Evolutionary conservation across 2,113 vertebrate genomes (phyloP).

Genomic region (Albula goreensis): DNA sequence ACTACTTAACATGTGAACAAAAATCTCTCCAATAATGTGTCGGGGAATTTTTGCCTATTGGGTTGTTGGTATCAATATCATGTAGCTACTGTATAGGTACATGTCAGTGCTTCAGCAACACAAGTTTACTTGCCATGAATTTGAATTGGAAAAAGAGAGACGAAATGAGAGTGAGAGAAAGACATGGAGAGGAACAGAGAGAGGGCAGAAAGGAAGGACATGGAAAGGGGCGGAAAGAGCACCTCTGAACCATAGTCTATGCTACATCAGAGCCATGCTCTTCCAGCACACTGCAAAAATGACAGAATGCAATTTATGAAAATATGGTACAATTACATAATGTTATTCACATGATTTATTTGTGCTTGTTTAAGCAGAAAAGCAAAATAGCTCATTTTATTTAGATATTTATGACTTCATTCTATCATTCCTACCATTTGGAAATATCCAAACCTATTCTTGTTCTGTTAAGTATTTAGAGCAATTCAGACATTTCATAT

Average conservation of each 20-base stretch:
- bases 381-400: conserved; percentile 66
- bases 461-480: too few relatives aligned
- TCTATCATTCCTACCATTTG: conserved; percentile 70
- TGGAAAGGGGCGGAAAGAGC: neutral
- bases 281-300: neutral
- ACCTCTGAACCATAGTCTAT: too few relatives aligned
- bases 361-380: conserved; percentile 68
- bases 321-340: conserved; percentile 56
- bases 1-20: too few relatives aligned
- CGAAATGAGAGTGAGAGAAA: neutral
- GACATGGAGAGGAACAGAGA: neutral
- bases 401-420: conserved; percentile 68
- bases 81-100: too few relatives aligned
- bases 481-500: too few relatives aligned
- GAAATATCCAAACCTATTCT: conserved; percentile 68
- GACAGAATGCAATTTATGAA: neutral
- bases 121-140: too few relatives aligned
- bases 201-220: neutral
- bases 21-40: too few relatives aligned
- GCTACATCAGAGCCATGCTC: too few relatives aligned
- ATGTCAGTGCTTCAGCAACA: too few relatives aligned
- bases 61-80: too few relatives aligned
- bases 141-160: neutral
- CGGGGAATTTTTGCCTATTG: too few relatives aligned
- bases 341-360: conserved; percentile 75